Base-by-base conservation (phyloP, 64 coral and sea anemone species). In the Montipora capricornis region DNA sequence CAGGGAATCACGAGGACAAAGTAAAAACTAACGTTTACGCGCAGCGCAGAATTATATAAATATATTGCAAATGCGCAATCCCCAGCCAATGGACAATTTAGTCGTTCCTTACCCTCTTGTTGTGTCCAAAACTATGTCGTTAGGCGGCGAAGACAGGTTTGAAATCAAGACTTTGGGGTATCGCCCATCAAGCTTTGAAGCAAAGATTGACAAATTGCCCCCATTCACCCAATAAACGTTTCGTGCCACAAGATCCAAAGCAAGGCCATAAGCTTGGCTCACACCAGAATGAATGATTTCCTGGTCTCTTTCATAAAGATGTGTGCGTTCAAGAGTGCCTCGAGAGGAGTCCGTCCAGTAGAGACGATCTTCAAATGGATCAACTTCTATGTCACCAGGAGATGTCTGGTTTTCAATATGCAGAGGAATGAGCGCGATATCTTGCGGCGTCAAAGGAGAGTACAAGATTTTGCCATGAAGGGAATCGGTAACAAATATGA, bases 341-440 rank as follows among this genome's bases (percentile, higher is more conserved):
- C 15, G 82, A n/a, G 5, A 24, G 0, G 45, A 22, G 47, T 92
- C 79, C 19, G 90, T 92, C 90, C 90, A 92, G 45, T 92, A 92
- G 3, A 92, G 11, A 4, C 58, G 73, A 47, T 84, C 7, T 26
- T 92, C 81, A 3, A 83, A 73, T 44, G 90, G 90, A 81, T 92
- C 90, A 77, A 84, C 77, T 49, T 74, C 90, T n/a, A 92, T 37
- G 8, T 69, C 82, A 47, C 5, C 48, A 1, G 82, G 81, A 47
- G 29, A 16, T 0, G 37, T 69, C 57, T 45, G 55, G 44, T 77
- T 45, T 17, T 74, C 20, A 77, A 92, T 14, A 2, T 68, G 49
- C 22, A 92, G 44, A 6, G 81, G 69, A 14, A 12, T 8, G 44
- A 71, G 29, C 7, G 66, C 11, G 8, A 4, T 26, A 49, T 85